Percentiles rank a stretch among this genome's conserved stretches.
phyloP scores from a whole-genome alignment of 2,888 invertebrate genomes.

The Synergus gifuensis region DNA sequence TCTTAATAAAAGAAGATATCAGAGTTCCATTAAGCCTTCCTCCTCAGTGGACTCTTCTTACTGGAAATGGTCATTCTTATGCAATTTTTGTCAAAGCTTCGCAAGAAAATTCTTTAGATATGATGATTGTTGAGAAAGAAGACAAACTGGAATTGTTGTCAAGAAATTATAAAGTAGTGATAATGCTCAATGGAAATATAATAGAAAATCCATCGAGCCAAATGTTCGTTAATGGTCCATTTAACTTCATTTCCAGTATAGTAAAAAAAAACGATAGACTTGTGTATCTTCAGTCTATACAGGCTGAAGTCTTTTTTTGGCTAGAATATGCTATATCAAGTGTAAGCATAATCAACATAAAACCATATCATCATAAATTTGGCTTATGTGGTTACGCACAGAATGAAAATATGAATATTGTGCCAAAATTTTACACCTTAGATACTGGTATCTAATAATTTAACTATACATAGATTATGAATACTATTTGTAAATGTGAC shows the following conservation, averaged over 20 bases:
- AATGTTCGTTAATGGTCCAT: neutral
- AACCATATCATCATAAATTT: neutral
- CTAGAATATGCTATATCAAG: neutral
- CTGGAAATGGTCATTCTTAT: slow-evolving; percentile 68
- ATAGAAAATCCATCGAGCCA: slow-evolving; percentile 41
- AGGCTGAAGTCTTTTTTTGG: neutral
- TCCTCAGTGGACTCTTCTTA: slow-evolving; percentile 71
- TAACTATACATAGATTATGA: no score
- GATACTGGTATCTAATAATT: neutral
- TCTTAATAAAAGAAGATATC: slow-evolving; percentile 61
- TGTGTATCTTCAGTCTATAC: neutral
- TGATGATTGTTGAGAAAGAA: slow-evolving; percentile 53
- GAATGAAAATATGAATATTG: neutral
- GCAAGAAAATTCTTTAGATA: slow-evolving; percentile 57
- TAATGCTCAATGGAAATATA: slow-evolving; percentile 58
- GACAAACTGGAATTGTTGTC: slow-evolving; percentile 61
- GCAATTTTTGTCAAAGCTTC: slow-evolving; percentile 72
- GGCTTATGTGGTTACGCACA: neutral
- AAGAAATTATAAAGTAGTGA: slow-evolving; percentile 22
- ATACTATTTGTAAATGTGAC: neutral
- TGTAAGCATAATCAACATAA: neutral
- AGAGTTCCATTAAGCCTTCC: slow-evolving; percentile 58
- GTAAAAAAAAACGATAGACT: neutral
- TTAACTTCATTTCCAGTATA: neutral
- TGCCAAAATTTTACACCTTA: neutral